Evolutionary conservation across 2,888 invertebrate species (phyloP).

Genomic region (Pteria penguin): DNA sequence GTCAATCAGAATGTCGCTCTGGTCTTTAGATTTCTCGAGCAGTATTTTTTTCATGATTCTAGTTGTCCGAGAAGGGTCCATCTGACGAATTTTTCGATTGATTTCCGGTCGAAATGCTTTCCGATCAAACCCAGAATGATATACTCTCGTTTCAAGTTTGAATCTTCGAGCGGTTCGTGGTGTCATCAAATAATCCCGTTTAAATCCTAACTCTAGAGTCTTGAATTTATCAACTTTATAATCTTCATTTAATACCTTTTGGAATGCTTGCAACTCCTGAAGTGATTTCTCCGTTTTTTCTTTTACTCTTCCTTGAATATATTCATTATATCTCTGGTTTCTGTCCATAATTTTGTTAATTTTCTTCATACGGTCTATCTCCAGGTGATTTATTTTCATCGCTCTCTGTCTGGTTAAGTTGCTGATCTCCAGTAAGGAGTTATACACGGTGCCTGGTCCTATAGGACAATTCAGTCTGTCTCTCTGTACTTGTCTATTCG

Average conservation of each 20-base stretch:
- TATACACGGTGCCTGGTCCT: slow-evolving; percentile 56
- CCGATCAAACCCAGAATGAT: slow-evolving; percentile 57
- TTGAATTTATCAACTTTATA: slow-evolving; percentile 57
- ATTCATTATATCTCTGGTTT: slow-evolving; percentile 48
- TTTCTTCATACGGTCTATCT: slow-evolving; percentile 44
- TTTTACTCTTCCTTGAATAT: slow-evolving; percentile 45
- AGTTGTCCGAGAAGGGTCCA: slow-evolving; percentile 54
- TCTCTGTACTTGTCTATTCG: slow-evolving; percentile 49
- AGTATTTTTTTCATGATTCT: slow-evolving; percentile 49
- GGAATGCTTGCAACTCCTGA: slow-evolving; percentile 53
- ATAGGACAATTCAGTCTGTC: slow-evolving; percentile 54
- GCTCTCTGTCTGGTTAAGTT: slow-evolving; percentile 53
- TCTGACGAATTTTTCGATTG: slow-evolving; percentile 49
- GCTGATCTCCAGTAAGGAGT: slow-evolving; percentile 48
- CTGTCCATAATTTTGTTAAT: slow-evolving; percentile 52
- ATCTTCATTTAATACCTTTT: slow-evolving; percentile 50
- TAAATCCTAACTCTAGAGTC: slow-evolving; percentile 58
- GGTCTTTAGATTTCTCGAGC: slow-evolving; percentile 44
- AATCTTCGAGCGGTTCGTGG: slow-evolving; percentile 48
- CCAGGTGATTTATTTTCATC: slow-evolving; percentile 49
- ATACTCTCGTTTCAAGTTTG: slow-evolving; percentile 56
- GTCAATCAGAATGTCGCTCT: slow-evolving; percentile 54
- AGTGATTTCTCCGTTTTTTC: slow-evolving; percentile 50
- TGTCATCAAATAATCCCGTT: slow-evolving; percentile 46
- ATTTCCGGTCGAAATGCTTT: slow-evolving; percentile 56